Percentiles rank a stretch among this genome's conserved stretches.
Evolutionary conservation across 2,888 invertebrate species (phyloP).

Genomic region (Metacarcinus magister): DNA sequence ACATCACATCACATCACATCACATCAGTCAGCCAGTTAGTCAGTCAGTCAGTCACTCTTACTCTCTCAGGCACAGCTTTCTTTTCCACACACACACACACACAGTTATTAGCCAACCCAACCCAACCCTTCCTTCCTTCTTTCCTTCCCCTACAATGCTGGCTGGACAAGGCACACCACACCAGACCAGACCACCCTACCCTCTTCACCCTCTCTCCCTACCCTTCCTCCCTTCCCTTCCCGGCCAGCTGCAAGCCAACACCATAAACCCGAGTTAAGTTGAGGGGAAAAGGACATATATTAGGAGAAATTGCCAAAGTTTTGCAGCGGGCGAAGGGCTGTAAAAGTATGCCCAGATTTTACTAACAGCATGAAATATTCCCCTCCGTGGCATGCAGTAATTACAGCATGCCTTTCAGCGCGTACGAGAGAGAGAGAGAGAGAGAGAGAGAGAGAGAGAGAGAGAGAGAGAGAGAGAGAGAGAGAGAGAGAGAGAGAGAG

Average conservation of each 20-base stretch:
- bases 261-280: constrained; percentile 74
- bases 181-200: not conserved
- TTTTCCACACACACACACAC: too few species aligned
- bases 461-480: not conserved
- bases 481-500: not conserved
- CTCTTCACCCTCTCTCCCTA: not conserved
- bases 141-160: not conserved
- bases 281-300: constrained; percentile 71
- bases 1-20: too few species aligned
- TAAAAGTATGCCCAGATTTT: constrained; percentile 65
- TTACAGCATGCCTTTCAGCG: constrained; percentile 15
- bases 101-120: too few species aligned
- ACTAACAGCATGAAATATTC: constrained; percentile 40
- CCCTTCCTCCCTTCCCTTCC: not conserved
- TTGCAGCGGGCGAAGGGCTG: constrained; percentile 68
- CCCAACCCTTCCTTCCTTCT: too few species aligned
- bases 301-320: constrained; percentile 74
- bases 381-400: constrained; percentile 20
- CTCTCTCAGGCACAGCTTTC: too few species aligned
- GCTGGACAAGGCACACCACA: not conserved
- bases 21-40: too few species aligned
- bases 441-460: not conserved
- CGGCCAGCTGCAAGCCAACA: constrained; percentile 69
- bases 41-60: too few species aligned
- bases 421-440: not conserved